Conservation (phyloP, 2,113 vertebrate species). For the Vimba vimba region DNA sequence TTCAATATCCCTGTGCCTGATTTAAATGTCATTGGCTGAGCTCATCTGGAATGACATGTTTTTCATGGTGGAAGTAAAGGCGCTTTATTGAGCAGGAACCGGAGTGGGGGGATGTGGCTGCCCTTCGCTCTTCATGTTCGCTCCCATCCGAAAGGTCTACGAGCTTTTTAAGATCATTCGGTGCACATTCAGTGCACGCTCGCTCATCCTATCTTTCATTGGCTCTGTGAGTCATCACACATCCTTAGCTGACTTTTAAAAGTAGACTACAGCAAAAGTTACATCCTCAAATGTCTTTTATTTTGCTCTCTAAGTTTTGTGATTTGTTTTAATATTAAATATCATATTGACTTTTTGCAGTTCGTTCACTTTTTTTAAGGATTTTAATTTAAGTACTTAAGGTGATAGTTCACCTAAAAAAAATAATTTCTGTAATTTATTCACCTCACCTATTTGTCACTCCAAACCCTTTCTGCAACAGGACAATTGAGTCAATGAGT, state of each 20-base stretch:
- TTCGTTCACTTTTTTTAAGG: neutral
- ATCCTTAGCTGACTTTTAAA: constrained; percentile 42
- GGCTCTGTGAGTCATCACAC: constrained; percentile 35
- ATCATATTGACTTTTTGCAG: neutral
- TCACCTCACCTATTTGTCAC: neutral
- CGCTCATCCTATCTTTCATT: constrained; percentile 31
- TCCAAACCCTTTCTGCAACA: neutral
- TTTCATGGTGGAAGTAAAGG: constrained; percentile 76
- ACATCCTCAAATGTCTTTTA: neutral
- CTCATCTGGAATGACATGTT: constrained; percentile 78
- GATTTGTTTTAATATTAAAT: neutral
- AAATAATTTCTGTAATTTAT: too few relatives aligned
- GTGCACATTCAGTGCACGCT: constrained; percentile 53
- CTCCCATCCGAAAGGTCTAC: constrained; percentile 69
- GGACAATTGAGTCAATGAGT: neutral
- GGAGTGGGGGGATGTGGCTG: constrained; percentile 42
- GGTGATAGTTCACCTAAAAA: too few relatives aligned
- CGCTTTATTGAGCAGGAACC: constrained; percentile 69
- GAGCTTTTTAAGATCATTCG: constrained; percentile 54
- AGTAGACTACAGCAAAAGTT: constrained; percentile 47
- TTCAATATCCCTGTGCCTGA: constrained; percentile 76
- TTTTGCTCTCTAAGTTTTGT: neutral
- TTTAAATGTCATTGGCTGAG: constrained; percentile 81
- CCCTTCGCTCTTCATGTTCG: constrained; percentile 54
- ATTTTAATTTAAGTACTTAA: too few relatives aligned